Evolutionary conservation across 1,140 invertebrate species (phyloP), one percentile per base, ranked within the genome.

Genomic region (Halyomorpha halys): DNA sequence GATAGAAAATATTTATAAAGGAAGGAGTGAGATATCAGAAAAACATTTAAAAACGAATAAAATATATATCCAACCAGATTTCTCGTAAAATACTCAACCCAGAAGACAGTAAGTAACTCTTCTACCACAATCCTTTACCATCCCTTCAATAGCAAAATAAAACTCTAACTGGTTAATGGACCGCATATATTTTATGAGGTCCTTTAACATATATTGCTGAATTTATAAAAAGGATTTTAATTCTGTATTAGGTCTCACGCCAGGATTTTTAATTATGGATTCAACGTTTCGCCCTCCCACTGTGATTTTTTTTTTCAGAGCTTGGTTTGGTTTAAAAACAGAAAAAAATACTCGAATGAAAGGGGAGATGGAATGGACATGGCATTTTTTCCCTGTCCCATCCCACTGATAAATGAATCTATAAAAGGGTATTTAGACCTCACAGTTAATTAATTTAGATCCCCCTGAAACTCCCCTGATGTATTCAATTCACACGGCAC

Each of bases 221-320:
- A 60, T 60, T 39, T 39, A 60, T 60, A 60, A 60, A 56, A 56
- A 56, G 53, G 53, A 56, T 56, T 56, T 56, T 56, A 56, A 56
- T 56, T 56, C 53, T 56, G 23, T 56, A 56, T 25, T 56, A 56
- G 53, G n/a, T 19, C 53, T 56, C 53, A 23, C 19, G 53, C 14
- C 23, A 23, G 18, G 15, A 5, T 56, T 56, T 56, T 56, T 23
- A 56, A 56, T 56, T 56, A 56, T 56, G 53, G 14, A 56, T 56
- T 56, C 53, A 56, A 56, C 53, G 23, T 56, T 56, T 25, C 23
- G 23, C 23, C 18, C 23, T 56, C 53, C 23, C 18, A 27, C 53
- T 56, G n/a, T 49, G 47, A 19, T 49, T 49, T 49, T 49, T 49
- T 47, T 49, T 49, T n/a, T n/a, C 11, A 19, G 34, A 39, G n/a